Base-by-base conservation (phyloP, 2,113 vertebrate species). In the Sula dactylatra region DNA sequence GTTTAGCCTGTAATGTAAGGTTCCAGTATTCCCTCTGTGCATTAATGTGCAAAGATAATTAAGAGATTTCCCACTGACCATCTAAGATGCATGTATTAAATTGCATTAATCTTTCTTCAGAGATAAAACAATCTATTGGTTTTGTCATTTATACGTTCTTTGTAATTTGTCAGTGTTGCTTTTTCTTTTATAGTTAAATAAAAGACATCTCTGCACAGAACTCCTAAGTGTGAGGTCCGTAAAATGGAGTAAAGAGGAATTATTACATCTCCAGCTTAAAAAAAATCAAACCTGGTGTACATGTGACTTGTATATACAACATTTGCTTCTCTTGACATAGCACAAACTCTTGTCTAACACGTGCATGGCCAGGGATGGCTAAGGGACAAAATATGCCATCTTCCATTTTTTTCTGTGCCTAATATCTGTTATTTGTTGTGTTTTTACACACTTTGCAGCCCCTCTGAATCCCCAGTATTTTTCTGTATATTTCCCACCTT, bases 51-150 rank as follows among this genome's bases (percentile, higher is more conserved):
- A 85, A 84, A 92, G 90, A 69, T 94, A 88, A 92, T 94, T 34
- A 95, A 93, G 78, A 90, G 58, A 36, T 93, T 89, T 92, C 40
- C 69, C 40, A 67, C 65, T 88, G 89, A 20, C n/a, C 14, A 10
- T 86, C 66, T 59, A 31, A 91, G 78, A 42, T 0, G 4, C 13
- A 3, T 44, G 3, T 87, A 90, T 79, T 90, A 90, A 82, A 87
- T 87, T 58, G 31, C 22, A 44, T 97, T 91, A 77, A 82, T 90
- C 54, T 94, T 85, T 91, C 83, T 94, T 92, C 52, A 85, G 62
- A 67, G 81, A n/a, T 79, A n/a, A 88, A 49, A 32, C 44, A 47
- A 7, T 44, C 58, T 55, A 38, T 88, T 91, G 29, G 8, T 93
- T 94, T 85, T 94, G 66, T 76, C 34, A 58, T 62, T 74, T 87